phyloP scores from a whole-genome alignment of 2,797 vertebrate genomes.

The Paguma larvata region DNA sequence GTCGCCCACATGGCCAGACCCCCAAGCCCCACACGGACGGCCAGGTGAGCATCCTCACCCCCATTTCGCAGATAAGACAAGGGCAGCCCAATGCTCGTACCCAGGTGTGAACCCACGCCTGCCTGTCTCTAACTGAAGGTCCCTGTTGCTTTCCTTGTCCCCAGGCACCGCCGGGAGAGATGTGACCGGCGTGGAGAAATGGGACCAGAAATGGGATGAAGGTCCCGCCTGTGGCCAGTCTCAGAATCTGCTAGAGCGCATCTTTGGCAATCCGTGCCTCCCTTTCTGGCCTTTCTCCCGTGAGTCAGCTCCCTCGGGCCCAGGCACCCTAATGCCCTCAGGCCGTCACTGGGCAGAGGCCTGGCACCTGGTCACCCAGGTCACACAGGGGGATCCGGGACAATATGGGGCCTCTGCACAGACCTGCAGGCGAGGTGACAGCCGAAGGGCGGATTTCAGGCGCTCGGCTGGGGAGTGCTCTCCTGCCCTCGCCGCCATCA shows the following conservation, averaged over 20 bases:
- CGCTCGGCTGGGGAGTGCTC: rapidly evolving
- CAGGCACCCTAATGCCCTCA: not conserved
- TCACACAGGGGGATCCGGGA: not conserved
- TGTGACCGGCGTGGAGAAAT: not conserved
- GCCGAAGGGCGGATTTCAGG: not conserved
- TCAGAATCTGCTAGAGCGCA: not conserved
- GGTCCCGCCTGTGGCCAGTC: not conserved
- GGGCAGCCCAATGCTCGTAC: not conserved
- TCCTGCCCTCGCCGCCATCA: not conserved
- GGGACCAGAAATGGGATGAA: not conserved
- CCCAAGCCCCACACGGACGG: no score
- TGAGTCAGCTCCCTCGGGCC: not conserved
- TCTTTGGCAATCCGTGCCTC: not conserved
- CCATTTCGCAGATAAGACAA: not conserved
- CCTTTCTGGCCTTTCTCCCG: not conserved
- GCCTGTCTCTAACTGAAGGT: not conserved
- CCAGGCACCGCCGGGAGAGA: rapidly evolving
- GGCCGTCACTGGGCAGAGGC: not conserved
- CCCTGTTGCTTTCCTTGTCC: not conserved
- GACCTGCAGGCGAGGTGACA: not conserved
- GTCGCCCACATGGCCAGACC: rapidly evolving
- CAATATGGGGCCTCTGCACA: not conserved
- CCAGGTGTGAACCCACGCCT: no score
- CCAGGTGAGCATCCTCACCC: not conserved
- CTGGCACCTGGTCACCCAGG: not conserved